Evolutionary conservation across 2,888 invertebrate species (phyloP).

Genomic region (Eristalis arbustorum): DNA sequence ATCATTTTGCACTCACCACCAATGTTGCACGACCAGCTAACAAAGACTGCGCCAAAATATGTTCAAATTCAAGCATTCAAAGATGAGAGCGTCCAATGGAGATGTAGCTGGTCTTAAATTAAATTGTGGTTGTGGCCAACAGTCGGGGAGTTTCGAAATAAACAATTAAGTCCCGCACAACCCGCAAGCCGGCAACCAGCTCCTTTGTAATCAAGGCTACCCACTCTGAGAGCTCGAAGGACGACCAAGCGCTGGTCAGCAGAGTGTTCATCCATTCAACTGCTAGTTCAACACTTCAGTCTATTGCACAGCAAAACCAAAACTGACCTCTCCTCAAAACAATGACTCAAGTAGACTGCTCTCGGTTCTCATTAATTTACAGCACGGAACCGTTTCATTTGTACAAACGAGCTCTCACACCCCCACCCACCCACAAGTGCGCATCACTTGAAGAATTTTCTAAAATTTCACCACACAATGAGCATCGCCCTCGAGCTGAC

Average conservation of each 20-base stretch:
- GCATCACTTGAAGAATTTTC: neutral
- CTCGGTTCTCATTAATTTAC: neutral
- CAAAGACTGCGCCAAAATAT: neutral
- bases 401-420: neutral
- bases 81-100: neutral
- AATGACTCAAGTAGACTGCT: neutral
- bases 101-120: neutral
- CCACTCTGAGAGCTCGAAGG: neutral
- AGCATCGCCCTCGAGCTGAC: neutral
- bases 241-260: neutral
- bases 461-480: neutral
- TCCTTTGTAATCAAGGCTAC: neutral
- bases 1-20: too few relatives aligned
- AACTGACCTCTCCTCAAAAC: conserved; percentile 24
- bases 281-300: neutral
- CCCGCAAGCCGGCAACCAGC: neutral
- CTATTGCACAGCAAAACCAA: neutral
- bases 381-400: conserved; percentile 15
- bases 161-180: neutral
- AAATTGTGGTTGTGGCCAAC: neutral
- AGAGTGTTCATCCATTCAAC: neutral
- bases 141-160: neutral
- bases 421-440: neutral
- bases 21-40: too few relatives aligned
- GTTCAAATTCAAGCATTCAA: neutral